Evolutionary conservation across 2,888 invertebrate genomes (phyloP).

Genomic region (Diarsia dahlii): DNA sequence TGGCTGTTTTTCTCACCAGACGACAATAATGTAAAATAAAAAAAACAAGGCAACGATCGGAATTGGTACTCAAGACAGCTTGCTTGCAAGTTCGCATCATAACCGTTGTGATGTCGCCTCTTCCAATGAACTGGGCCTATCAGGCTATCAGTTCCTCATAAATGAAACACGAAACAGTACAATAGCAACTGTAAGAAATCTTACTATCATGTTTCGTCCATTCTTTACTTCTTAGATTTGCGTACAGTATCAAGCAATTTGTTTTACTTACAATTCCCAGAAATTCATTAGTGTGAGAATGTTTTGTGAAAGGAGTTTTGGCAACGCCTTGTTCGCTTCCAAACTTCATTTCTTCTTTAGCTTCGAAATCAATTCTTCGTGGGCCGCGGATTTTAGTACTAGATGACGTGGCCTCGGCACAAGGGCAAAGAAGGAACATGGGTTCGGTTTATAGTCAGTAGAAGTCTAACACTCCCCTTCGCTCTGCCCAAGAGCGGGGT

Average conservation of each 20-base stretch:
- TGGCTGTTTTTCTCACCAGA: too few relatives aligned
- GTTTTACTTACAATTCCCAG: not conserved
- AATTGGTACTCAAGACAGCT: not conserved
- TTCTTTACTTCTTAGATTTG: constrained; percentile 34
- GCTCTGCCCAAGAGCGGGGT: too few relatives aligned
- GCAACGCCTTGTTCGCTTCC: not conserved
- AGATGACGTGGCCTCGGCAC: too few relatives aligned
- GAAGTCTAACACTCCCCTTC: too few relatives aligned
- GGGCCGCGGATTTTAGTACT: too few relatives aligned
- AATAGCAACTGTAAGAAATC: not conserved
- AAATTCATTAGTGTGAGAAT: constrained; percentile 1
- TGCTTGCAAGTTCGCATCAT: not conserved
- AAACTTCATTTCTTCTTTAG: not conserved
- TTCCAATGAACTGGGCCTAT: not conserved
- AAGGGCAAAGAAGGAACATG: too few relatives aligned
- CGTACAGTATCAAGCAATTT: too few relatives aligned
- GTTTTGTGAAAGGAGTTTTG: not conserved
- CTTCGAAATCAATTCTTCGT: too few relatives aligned
- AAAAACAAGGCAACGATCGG: not conserved
- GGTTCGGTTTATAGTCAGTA: too few relatives aligned
- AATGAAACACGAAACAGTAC: not conserved
- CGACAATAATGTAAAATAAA: too few relatives aligned
- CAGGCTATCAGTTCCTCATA: not conserved
- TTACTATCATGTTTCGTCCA: constrained; percentile 8
- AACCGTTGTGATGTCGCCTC: not conserved